These are phyloP conservation scores for Catajapyx aquilonaris DNA, from an alignment of 1,140 invertebrate genomes.

Conservation along the genomic window DNA sequence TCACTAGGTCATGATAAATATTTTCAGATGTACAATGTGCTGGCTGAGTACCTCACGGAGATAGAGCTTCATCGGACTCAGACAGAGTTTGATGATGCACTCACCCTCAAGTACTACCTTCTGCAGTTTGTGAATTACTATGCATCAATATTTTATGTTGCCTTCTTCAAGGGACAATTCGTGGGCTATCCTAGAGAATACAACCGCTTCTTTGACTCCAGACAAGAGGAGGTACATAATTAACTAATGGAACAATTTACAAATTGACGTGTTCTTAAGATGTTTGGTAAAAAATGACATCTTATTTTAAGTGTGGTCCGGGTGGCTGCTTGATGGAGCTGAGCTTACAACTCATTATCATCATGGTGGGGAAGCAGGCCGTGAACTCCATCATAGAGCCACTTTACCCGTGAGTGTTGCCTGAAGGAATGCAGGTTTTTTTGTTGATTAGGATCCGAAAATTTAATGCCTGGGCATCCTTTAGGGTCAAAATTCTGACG, in stretches of 20 bases:
- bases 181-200: conserved; percentile 65
- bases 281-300: conserved; percentile 2
- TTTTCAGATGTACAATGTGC: conserved; percentile 55
- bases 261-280: conserved; percentile 7
- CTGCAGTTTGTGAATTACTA: conserved; percentile 98
- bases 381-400: conserved; percentile 37
- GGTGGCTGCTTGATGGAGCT: conserved; percentile 42
- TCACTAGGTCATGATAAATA: too few relatives aligned
- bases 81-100: conserved; percentile 90
- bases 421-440: not conserved
- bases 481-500: too few relatives aligned
- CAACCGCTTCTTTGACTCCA: conserved; percentile 44
- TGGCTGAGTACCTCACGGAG: conserved; percentile 84
- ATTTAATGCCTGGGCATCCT: too few relatives aligned
- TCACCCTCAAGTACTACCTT: conserved; percentile 91
- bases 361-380: conserved; percentile 48
- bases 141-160: conserved; percentile 95
- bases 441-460: too few relatives aligned
- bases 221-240: conserved; percentile 56
- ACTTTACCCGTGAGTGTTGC: conserved; percentile 27
- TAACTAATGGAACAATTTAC: conserved; percentile 4
- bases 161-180: conserved; percentile 90
- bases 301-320: conserved; percentile 29
- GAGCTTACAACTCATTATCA: conserved; percentile 40
- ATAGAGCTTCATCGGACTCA: conserved; percentile 85